A percentile compares a stretch with the other conserved stretches of the same genome.
These are phyloP conservation scores for Luidia sarsii DNA, from an alignment of 53 echinoderm and acorn worm species.

Conservation along the genomic window DNA sequence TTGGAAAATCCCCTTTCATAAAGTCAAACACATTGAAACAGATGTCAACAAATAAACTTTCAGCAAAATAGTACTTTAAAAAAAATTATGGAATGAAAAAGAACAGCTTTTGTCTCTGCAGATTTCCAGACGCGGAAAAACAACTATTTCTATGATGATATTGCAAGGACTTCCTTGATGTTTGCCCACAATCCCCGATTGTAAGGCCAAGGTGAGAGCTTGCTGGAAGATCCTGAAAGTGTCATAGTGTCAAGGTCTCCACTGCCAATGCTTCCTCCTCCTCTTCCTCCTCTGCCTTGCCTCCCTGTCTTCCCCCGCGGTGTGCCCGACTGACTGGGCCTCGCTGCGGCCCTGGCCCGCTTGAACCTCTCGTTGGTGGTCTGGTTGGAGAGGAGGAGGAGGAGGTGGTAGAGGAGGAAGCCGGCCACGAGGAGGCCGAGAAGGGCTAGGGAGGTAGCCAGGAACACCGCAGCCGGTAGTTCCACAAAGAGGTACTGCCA, in stretches of 20 bases:
- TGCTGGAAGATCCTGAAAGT: too few relatives aligned
- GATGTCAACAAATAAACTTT: too few relatives aligned
- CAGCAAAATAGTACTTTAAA: too few relatives aligned
- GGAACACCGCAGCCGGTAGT: conserved; percentile 70
- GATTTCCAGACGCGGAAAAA: too few relatives aligned
- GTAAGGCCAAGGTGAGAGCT: too few relatives aligned
- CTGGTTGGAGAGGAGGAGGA: conserved; percentile 78
- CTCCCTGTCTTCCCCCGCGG: neutral
- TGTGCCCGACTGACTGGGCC: neutral
- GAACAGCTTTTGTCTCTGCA: too few relatives aligned
- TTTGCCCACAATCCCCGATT: neutral
- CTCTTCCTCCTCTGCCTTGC: neutral
- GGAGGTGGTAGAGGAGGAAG: conserved; percentile 76
- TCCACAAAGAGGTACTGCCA: conserved; percentile 87
- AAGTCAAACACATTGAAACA: too few relatives aligned
- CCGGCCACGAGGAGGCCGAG: conserved; percentile 70
- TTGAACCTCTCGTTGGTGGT: conserved; percentile 95
- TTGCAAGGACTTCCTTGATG: neutral
- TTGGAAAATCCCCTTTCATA: too few relatives aligned
- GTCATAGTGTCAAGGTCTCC: neutral
- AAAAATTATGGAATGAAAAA: too few relatives aligned
- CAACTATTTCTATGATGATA: too few relatives aligned
- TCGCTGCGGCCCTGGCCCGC: conserved; percentile 14
- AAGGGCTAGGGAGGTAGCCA: conserved; percentile 66
- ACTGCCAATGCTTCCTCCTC: neutral